Base-by-base conservation (phyloP, 2,797 vertebrate species). In the Eupleurogrammus muticus region DNA sequence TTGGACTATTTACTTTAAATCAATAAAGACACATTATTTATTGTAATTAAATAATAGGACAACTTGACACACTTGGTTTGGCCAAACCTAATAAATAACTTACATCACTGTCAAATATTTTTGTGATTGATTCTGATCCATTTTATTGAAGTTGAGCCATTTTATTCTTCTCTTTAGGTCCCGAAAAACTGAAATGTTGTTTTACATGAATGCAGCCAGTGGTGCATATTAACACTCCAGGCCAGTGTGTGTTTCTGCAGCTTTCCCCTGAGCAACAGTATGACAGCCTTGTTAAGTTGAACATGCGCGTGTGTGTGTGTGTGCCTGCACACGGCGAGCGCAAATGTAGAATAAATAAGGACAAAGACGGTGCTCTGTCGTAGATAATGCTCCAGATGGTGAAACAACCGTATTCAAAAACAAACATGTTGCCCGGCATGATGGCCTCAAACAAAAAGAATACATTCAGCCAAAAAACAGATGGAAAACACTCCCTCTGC, bases 401-500 rank as follows among this genome's bases (percentile, higher is more conserved):
- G 65, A 85, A 76, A 73, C 67, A 69, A 77, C 73, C 70, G 74
- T 56, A 80, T 81, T 86, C 62, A 80, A 76, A 89, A 79, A 79
- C 75, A 81, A 79, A 84, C 82, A 87, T 82, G 77, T 67, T 87
- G 63, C 79, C 77, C 70, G 66, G 78, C 83, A 85, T 85, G 75
- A 85, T 59, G 24, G 79, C 81, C 80, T 83, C 76, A 77, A 80
- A 92, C 83, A 86, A 88, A 90, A 90, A 87, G 81, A 87, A 83
- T 65, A 75, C 63, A 83, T 81, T 73, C 73, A 81, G 84, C 88
- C 83, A 83, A 85, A 83, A 88, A 87, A 77, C 90, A 90, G 89
- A 91, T 92, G 88, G 90, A 87, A 90, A 92, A 89, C 81, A 89
- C 82, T 86, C 89, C 83, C 68, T 87, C 71, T 52, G 70, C 81